A percentile compares a stretch with the other conserved stretches of the same genome.
Conservation (phyloP, 2,888 invertebrate species). For the Arctia plantaginis region DNA sequence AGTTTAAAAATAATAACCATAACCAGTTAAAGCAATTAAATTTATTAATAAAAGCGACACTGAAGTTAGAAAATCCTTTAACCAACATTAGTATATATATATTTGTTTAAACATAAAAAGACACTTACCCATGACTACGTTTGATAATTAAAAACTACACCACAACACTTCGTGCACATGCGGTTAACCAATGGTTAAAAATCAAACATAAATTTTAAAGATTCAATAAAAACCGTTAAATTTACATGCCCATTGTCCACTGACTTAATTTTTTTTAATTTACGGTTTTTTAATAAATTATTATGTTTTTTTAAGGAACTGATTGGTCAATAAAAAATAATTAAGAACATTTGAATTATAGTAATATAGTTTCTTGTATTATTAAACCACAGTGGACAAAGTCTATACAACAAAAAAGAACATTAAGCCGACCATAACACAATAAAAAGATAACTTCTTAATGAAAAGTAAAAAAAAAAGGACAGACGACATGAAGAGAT, state of each 20-base stretch:
- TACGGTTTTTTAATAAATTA: not conserved
- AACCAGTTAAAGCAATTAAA: slow-evolving; percentile 31
- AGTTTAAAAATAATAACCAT: not conserved
- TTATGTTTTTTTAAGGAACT: not conserved
- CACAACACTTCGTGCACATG: slow-evolving; percentile 59
- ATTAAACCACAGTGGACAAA: slow-evolving; percentile 41
- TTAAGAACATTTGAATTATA: not conserved
- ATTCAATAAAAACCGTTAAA: slow-evolving; percentile 33
- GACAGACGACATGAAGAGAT: slow-evolving; percentile 51
- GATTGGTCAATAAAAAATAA: not conserved
- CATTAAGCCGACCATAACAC: slow-evolving; percentile 25
- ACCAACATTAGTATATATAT: slow-evolving; percentile 31
- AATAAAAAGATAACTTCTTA: slow-evolving; percentile 19
- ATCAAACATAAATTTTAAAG: slow-evolving; percentile 21
- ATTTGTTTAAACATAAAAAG: slow-evolving; percentile 40
- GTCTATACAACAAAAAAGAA: slow-evolving; percentile 38
- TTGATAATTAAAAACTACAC: slow-evolving; percentile 47
- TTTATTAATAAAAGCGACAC: slow-evolving; percentile 34
- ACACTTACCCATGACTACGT: slow-evolving; percentile 51
- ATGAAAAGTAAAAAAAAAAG: slow-evolving; percentile 34
- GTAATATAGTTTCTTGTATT: not conserved
- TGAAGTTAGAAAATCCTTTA: slow-evolving; percentile 32
- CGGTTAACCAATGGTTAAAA: slow-evolving; percentile 48
- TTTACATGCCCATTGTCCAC: slow-evolving; percentile 45
- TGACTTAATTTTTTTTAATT: slow-evolving; percentile 10